Conservation (phyloP, 2,797 vertebrate genomes). For the Gorsachius magnificus region DNA sequence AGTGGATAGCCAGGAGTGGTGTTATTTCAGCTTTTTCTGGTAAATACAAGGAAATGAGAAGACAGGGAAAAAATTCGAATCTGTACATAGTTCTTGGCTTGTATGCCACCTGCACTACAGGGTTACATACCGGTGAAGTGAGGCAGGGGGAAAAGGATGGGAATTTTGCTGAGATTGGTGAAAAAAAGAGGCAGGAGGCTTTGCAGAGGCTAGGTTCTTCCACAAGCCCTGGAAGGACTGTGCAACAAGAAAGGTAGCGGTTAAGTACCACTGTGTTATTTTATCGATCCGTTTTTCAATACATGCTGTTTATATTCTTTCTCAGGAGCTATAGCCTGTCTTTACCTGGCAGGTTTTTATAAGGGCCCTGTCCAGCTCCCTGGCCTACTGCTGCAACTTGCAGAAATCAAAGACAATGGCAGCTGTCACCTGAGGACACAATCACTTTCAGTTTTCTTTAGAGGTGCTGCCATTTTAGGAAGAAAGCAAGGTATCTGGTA, state of each 20-base stretch:
- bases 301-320: neutral
- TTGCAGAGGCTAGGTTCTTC: neutral
- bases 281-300: neutral
- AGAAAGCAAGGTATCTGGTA: neutral
- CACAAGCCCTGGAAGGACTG: neutral
- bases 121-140: neutral
- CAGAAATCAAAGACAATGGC: neutral
- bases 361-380: neutral
- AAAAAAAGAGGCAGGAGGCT: neutral
- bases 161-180: neutral
- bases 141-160: neutral
- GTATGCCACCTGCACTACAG: accelerated
- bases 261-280: neutral
- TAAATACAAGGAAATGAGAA: neutral
- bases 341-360: neutral
- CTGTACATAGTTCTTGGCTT: too few species aligned
- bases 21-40: neutral
- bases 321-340: neutral
- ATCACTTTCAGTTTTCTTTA: neutral
- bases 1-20: neutral
- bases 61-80: neutral
- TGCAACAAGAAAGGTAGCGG: neutral
- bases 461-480: neutral
- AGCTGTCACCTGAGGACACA: neutral
- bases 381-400: neutral